Evolutionary conservation across 2,797 vertebrate species (phyloP), one percentile per base, ranked within the genome.

Genomic region (Chloroceryle inda): DNA sequence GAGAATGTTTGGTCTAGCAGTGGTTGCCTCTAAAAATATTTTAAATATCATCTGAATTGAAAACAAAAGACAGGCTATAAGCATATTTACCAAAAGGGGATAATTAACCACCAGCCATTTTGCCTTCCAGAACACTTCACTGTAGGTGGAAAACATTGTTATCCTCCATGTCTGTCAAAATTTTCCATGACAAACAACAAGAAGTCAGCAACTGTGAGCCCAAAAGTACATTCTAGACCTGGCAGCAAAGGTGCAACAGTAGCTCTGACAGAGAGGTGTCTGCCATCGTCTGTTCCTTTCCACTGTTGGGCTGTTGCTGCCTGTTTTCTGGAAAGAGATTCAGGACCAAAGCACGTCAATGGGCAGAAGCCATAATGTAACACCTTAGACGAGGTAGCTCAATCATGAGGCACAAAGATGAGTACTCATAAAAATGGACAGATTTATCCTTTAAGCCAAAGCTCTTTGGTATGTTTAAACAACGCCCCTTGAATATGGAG

Each of bases 21-120:
- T 91, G 62, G 45, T 58, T 92, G 63, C 29, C 38, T 94, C 82
- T 89, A 66, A 91, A 96, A 94, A 81, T 84, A 47, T 50, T 94
- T 92, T 19, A 95, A 92, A 74, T 92, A 71, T 79, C 15, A 37
- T 55, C 47, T 0, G 1, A 90, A 69, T 89, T 17, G 55, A 73
- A 85, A 91, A 4, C 62, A 94, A 87, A 83, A 92, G 74, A 12
- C 49, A 31, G 75, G 37, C 68, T 83, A 78, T 82, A 83, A 59
- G 66, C 31, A n/a, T 75, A 52, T 81, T 79, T 95, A 78, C 45
- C 35, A 29, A 40, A 72, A 72, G 50, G 50, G 66, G 50, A 78
- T 81, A 78, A 71, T 49, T 8, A 84, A 59, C 76, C 49, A 68
- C 13, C 27, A 72, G 52, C 16, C 68, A 62, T 89, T 63, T 78